Conservation (phyloP, 1,140 invertebrate genomes). For the Calliopsis andreniformis region DNA sequence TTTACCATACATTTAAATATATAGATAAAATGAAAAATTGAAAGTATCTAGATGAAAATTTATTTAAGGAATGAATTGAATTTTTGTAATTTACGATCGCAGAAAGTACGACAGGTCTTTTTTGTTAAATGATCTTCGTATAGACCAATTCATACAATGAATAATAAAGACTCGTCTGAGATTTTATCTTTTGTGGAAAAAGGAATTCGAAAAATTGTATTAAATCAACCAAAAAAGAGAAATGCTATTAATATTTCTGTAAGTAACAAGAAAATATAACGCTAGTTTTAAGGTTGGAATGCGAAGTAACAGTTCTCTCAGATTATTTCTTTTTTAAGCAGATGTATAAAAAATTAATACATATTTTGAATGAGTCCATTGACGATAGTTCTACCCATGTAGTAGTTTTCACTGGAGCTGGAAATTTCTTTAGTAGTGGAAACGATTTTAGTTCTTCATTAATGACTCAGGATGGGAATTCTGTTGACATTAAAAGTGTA, state of each 20-base stretch:
- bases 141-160: slow-evolving; percentile 9
- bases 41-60: too few species aligned
- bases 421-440: slow-evolving; percentile 92
- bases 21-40: too few species aligned
- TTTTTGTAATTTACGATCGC: too few species aligned
- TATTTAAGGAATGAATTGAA: too few species aligned
- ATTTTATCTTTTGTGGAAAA: slow-evolving; percentile 72
- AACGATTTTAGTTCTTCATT: slow-evolving; percentile 87
- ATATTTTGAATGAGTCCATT: slow-evolving; percentile 86
- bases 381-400: slow-evolving; percentile 84
- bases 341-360: slow-evolving; percentile 87
- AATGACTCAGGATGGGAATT: slow-evolving; percentile 7
- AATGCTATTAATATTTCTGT: slow-evolving; percentile 87
- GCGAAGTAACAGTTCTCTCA: slow-evolving; percentile 4
- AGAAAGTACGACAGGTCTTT: too few species aligned
- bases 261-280: slow-evolving; percentile 31
- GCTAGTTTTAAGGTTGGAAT: not conserved
- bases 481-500: not conserved
- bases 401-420: slow-evolving; percentile 88
- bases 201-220: slow-evolving; percentile 85
- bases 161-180: slow-evolving; percentile 5
- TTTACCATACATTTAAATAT: too few species aligned
- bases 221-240: slow-evolving; percentile 88
- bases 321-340: slow-evolving; percentile 61
- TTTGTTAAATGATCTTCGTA: too few species aligned